These are phyloP conservation scores for Scyliorhinus canicula DNA, from an alignment of 2,797 vertebrate species.

Conservation along the genomic window DNA sequence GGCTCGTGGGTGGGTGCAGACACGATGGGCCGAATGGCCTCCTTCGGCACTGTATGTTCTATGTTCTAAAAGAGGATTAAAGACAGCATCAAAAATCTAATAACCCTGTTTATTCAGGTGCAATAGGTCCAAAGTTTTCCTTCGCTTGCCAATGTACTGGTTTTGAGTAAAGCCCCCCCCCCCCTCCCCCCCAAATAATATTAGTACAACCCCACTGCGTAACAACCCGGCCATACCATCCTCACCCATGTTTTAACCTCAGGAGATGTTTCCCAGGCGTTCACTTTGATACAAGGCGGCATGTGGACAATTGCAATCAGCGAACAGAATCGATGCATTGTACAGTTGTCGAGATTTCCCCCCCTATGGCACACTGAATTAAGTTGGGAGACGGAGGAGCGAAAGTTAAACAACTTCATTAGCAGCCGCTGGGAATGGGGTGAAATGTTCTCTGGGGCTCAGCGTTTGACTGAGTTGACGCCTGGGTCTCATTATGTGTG, in stretches of 20 bases:
- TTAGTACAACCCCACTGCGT: neutral
- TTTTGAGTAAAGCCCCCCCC: neutral
- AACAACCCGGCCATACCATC: neutral
- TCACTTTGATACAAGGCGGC: neutral
- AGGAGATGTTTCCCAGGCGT: no score
- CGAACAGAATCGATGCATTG: neutral
- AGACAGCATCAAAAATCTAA: neutral
- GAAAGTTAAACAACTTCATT: conserved; percentile 32
- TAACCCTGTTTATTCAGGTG: neutral
- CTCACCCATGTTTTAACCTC: neutral
- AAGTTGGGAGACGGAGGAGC: neutral
- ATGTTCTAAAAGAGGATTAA: no score
- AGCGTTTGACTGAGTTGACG: neutral
- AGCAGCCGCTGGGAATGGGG: conserved; percentile 33
- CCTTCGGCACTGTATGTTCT: no score
- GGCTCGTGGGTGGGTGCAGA: no score
- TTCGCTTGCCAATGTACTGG: neutral
- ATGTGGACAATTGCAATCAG: neutral
- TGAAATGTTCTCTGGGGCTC: neutral
- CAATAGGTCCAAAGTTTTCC: neutral
- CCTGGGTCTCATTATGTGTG: conserved; percentile 28
- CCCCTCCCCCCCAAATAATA: no score
- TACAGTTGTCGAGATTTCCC: neutral
- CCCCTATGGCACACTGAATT: neutral
- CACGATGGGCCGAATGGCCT: no score